Conservation (phyloP, 1,140 invertebrate species). For the Macrosteles quadrilineatus region DNA sequence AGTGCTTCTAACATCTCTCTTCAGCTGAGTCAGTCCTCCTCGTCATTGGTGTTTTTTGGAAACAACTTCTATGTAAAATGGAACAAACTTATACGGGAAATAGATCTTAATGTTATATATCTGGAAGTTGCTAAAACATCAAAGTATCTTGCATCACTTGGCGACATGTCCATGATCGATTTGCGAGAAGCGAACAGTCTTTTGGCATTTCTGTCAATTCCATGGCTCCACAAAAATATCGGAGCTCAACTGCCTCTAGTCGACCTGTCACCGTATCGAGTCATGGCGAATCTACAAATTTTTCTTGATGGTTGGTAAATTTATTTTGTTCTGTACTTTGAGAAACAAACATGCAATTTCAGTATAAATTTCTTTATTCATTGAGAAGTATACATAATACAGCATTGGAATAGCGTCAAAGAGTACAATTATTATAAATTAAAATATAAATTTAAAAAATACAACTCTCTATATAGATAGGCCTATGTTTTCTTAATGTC, state of each 20-base stretch:
- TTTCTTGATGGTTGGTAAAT: neutral
- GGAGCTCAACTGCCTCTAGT: neutral
- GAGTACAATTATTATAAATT: neutral
- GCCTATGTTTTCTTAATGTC: too few species aligned
- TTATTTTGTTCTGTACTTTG: neutral
- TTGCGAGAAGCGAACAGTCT: too few species aligned
- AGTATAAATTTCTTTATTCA: neutral
- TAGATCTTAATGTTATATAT: too few species aligned
- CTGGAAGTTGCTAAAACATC: too few species aligned
- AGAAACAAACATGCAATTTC: neutral
- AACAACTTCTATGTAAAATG: too few species aligned
- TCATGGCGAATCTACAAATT: neutral
- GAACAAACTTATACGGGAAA: too few species aligned
- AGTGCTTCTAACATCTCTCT: too few species aligned
- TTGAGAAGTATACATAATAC: too few species aligned
- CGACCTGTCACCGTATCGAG: neutral
- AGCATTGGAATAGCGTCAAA: neutral
- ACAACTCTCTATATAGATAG: neutral
- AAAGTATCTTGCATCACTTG: too few species aligned
- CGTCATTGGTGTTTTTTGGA: too few species aligned
- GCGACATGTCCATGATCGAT: too few species aligned
- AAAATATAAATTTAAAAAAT: neutral
- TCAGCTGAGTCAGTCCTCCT: too few species aligned
- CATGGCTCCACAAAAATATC: neutral
- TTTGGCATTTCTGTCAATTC: conserved; percentile 1